phyloP scores from a whole-genome alignment of 2,888 invertebrate species.

The Dendrolimus houi region DNA sequence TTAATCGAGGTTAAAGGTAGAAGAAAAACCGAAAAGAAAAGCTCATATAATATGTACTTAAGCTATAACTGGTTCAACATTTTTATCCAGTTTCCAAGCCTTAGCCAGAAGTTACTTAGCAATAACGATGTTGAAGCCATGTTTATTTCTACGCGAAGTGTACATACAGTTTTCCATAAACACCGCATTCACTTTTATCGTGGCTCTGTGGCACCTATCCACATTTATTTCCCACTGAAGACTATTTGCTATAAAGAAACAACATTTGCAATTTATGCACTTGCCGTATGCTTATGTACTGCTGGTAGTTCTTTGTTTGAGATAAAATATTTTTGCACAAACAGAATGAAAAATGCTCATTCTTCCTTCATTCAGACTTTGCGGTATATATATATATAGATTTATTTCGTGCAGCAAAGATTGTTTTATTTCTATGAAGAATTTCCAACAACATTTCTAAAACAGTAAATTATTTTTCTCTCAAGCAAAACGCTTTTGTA shows the following conservation, averaged over 20 bases:
- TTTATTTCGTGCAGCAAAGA: too few relatives aligned
- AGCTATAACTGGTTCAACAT: too few relatives aligned
- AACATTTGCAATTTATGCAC: slow-evolving; percentile 1
- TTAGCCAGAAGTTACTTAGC: slow-evolving; percentile 11
- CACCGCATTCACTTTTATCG: slow-evolving; percentile 19
- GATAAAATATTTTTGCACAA: not conserved
- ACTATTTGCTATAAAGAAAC: slow-evolving; percentile 11
- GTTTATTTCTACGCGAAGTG: slow-evolving; percentile 5
- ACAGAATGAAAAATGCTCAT: not conserved
- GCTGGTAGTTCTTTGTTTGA: slow-evolving; percentile 3
- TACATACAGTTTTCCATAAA: slow-evolving; percentile 19
- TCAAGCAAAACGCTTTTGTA: too few relatives aligned
- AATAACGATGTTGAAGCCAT: slow-evolving; percentile 12
- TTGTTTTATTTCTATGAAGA: too few relatives aligned
- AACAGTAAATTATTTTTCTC: too few relatives aligned
- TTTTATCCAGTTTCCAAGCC: too few relatives aligned
- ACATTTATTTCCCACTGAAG: slow-evolving; percentile 14
- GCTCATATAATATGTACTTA: too few relatives aligned
- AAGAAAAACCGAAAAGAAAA: too few relatives aligned
- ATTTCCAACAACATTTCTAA: too few relatives aligned
- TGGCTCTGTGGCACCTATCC: slow-evolving; percentile 6
- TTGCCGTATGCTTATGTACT: slow-evolving; percentile 2
- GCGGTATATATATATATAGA: too few relatives aligned
- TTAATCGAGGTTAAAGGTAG: too few relatives aligned
- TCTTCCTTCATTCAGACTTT: not conserved